These are phyloP conservation scores for Osedax frankpressi DNA, from an alignment of 2,888 invertebrate species.

Conservation along the genomic window DNA sequence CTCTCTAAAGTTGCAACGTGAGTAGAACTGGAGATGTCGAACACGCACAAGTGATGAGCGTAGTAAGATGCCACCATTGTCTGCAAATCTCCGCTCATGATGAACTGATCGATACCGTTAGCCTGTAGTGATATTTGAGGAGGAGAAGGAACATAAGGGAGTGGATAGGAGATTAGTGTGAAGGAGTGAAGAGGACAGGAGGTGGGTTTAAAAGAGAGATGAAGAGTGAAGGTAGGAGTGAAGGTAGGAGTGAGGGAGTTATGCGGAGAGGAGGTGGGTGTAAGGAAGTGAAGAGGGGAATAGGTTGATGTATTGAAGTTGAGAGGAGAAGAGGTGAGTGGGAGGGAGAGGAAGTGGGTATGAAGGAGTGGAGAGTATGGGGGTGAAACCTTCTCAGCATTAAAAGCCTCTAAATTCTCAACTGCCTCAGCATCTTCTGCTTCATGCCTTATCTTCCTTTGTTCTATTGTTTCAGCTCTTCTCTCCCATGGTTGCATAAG, in stretches of 20 bases:
- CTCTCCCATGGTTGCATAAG: slow-evolving; percentile 41
- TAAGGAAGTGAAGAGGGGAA: too few relatives aligned
- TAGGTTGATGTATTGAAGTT: too few relatives aligned
- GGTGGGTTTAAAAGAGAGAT: too few relatives aligned
- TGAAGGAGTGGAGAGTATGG: background rate
- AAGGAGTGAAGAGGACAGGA: too few relatives aligned
- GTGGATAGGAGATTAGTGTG: too few relatives aligned
- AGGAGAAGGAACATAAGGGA: too few relatives aligned
- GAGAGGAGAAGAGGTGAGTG: background rate
- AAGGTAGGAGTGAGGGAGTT: too few relatives aligned
- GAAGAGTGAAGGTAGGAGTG: too few relatives aligned
- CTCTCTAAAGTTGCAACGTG: slow-evolving; percentile 38
- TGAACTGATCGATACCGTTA: slow-evolving; percentile 39
- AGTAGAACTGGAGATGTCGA: slow-evolving; percentile 33
- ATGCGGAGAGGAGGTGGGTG: too few relatives aligned
- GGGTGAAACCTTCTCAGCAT: slow-evolving; percentile 33
- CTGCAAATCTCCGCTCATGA: slow-evolving; percentile 37
- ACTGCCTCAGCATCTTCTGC: slow-evolving; percentile 32
- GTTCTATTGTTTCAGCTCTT: slow-evolving; percentile 33
- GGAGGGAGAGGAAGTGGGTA: background rate
- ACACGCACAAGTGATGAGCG: slow-evolving; percentile 42
- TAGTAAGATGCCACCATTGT: slow-evolving; percentile 41
- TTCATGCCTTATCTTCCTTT: slow-evolving; percentile 31
- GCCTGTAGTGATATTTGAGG: too few relatives aligned
- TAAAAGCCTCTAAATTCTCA: slow-evolving; percentile 31